A percentile compares a stretch with the other conserved stretches of the same genome.
These are phyloP conservation scores for Craseonycteris thonglongyai DNA, from an alignment of 2,113 vertebrate species.

Conservation along the genomic window DNA sequence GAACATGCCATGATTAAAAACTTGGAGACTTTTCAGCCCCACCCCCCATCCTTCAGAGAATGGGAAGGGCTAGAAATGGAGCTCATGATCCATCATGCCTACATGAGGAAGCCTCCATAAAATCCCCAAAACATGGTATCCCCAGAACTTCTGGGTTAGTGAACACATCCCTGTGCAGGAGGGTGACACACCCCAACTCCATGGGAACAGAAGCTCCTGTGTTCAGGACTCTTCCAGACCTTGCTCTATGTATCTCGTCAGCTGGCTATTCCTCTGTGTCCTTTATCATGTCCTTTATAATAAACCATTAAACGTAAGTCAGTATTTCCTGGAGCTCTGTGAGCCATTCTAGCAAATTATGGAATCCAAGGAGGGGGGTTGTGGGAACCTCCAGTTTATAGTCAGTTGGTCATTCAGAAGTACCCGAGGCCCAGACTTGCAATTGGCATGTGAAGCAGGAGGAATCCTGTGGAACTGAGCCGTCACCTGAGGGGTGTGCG, in stretches of 20 bases:
- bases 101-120: not conserved
- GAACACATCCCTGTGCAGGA: rapidly evolving
- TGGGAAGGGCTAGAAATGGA: not conserved
- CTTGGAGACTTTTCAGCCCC: not conserved
- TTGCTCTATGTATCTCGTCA: no score
- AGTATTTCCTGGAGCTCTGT: not conserved
- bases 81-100: not conserved
- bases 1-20: not conserved
- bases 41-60: not conserved
- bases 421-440: not conserved
- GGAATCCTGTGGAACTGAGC: not conserved
- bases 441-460: not conserved
- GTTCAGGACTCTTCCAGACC: not conserved
- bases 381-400: not conserved
- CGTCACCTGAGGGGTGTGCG: not conserved
- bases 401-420: not conserved
- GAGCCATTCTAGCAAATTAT: not conserved
- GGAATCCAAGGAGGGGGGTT: not conserved
- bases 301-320: not conserved
- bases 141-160: not conserved
- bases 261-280: not conserved
- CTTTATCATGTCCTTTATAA: not conserved
- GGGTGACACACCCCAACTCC: no score
- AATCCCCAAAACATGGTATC: not conserved
- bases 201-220: no score